These are phyloP conservation scores for Drosophila paramelanica DNA, from an alignment of 2,888 invertebrate species.

Conservation along the genomic window DNA sequence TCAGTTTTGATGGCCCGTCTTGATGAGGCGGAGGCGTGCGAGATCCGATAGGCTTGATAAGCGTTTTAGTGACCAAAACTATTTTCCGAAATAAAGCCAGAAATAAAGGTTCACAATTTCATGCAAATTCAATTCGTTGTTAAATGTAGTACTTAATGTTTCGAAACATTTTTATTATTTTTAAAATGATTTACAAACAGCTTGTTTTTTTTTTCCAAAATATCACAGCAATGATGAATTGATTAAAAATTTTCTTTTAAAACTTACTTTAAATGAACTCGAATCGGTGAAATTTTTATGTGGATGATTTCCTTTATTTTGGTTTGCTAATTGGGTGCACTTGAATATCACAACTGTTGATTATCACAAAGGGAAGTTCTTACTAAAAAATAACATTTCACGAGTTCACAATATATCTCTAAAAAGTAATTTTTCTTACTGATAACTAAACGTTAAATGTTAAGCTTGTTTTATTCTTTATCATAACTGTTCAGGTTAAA, in stretches of 20 bases:
- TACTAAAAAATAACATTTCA: not conserved
- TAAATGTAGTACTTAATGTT: not conserved
- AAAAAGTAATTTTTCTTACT: not conserved
- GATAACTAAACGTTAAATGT: not conserved
- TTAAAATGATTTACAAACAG: not conserved
- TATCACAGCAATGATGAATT: not conserved
- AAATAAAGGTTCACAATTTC: slow-evolving; percentile 3
- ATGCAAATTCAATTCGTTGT: not conserved
- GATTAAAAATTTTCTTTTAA: not conserved
- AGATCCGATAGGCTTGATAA: slow-evolving; percentile 60
- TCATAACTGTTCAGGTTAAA: slow-evolving; percentile 3
- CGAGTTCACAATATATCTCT: not conserved
- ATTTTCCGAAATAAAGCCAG: not conserved
- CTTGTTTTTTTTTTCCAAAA: not conserved
- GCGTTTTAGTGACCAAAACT: slow-evolving; percentile 41
- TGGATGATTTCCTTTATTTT: not conserved
- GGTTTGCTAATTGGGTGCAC: not conserved
- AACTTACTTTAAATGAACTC: not conserved
- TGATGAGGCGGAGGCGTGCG: slow-evolving; percentile 59
- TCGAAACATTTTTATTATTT: not conserved
- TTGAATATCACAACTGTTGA: not conserved
- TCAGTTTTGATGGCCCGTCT: slow-evolving; percentile 34
- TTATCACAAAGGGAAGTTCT: not conserved
- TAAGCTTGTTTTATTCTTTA: slow-evolving; percentile 10
- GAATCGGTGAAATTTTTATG: not conserved